Base-by-base conservation (phyloP, 1,140 invertebrate genomes). In the Mycetomoellerius zeteki region DNA sequence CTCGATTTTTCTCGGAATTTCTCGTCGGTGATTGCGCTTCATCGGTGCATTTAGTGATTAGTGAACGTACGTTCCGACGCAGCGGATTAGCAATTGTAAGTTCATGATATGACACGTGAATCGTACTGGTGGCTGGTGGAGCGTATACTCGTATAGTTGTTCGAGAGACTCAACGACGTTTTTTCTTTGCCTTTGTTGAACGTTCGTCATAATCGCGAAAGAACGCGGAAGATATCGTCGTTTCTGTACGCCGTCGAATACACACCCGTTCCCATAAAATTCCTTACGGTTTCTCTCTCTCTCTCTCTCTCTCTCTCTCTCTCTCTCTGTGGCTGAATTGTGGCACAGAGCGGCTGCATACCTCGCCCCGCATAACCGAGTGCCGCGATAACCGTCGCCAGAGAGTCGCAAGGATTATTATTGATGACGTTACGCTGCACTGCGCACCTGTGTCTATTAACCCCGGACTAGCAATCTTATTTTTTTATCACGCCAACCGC, bases 231-330 rank as follows among this genome's bases (percentile, higher is more conserved):
- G 80, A 2, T 64, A 78, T 67, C 37, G 33, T 50, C 30, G 58
- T 71, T 84, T 75, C 86, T 64, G 43, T 10, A 37, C 71, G 69
- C 30, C 30, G 30, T 69, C 71, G 71, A 78, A 86, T 84, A 58
- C 67, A 80, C 91, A 91, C 89, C 90, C 90, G 90, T 93, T 93
- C 91, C 85, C 92, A 92, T 94, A 89, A 94, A 91, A 93, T 94
- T 93, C 93, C 93, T 94, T 93, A 94, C 93, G 93, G 93, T 93
- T 93, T 92, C 8, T 43, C 37, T 43, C 37, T 43, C 37, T 43
- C 37, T 43, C 37, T 10, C 37, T 43, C 37, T 43, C 37, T 43
- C 37, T 43, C 37, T 37, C 37, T 43, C 37, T 43, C 37, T 43
- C 37, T 43, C 8, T 43, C 8, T 43, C 91, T 86, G 90, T 86